Percentiles rank a stretch among this genome's conserved stretches.
These are phyloP conservation scores for Pterostichus madidus DNA, from an alignment of 2,888 invertebrate species.

Conservation along the genomic window DNA sequence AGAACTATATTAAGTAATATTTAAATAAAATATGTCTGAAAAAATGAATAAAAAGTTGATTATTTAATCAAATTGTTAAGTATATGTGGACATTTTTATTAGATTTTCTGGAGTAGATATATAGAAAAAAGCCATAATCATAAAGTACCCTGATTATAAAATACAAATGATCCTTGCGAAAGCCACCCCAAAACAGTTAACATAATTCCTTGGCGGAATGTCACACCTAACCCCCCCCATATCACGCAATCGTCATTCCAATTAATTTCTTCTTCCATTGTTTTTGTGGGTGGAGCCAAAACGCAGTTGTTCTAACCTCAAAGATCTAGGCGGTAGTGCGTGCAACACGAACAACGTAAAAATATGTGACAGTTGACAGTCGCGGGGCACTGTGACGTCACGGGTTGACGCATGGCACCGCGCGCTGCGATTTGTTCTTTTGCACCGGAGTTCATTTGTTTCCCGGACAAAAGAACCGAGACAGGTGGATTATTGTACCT, in stretches of 20 bases:
- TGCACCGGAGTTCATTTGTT: conserved; percentile 63
- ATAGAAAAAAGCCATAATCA: neutral
- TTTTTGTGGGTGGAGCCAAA: conserved; percentile 58
- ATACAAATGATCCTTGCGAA: neutral
- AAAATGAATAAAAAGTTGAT: no score
- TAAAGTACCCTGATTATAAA: neutral
- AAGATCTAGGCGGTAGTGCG: conserved; percentile 25
- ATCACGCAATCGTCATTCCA: conserved; percentile 55
- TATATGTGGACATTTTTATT: no score
- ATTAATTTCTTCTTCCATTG: conserved; percentile 57
- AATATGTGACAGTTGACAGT: conserved; percentile 52
- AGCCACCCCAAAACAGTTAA: neutral
- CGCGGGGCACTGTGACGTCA: conserved; percentile 54
- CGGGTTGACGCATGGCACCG: conserved; percentile 57
- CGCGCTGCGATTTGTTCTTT: conserved; percentile 63
- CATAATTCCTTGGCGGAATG: conserved; percentile 12
- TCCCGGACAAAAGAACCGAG: conserved; percentile 57
- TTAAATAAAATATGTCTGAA: no score
- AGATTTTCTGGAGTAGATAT: no score
- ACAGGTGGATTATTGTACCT: conserved; percentile 65
- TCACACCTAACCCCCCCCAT: conserved; percentile 16
- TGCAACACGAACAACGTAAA: conserved; percentile 44
- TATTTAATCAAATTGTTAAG: no score
- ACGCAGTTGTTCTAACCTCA: neutral
- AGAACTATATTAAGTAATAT: no score